Evolutionary conservation across 2,797 vertebrate species (phyloP).

Genomic region (Peromyscus attwateri): DNA sequence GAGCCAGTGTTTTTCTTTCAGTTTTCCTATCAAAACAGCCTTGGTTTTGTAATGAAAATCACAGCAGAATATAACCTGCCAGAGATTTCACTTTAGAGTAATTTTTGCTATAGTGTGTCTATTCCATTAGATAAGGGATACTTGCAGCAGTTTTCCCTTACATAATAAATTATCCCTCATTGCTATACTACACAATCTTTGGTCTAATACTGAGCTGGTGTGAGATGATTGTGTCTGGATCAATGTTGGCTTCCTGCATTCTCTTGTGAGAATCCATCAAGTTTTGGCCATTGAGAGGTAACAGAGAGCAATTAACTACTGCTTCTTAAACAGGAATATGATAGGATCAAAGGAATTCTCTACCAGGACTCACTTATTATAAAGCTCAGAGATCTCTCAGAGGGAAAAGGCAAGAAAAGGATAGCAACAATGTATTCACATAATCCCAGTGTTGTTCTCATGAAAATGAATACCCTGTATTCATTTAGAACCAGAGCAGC

Average conservation of each 20-base stretch:
- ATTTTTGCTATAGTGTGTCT: slow-evolving; percentile 58
- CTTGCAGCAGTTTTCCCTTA: slow-evolving; percentile 63
- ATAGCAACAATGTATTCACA: not conserved
- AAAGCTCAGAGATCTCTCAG: slow-evolving; percentile 35
- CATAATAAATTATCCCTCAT: slow-evolving; percentile 63
- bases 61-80: slow-evolving; percentile 39
- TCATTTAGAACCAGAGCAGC: slow-evolving; percentile 46
- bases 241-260: slow-evolving; percentile 54
- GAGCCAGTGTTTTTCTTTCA: slow-evolving; percentile 56
- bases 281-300: slow-evolving; percentile 35
- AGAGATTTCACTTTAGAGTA: slow-evolving; percentile 64
- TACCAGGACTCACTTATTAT: not conserved
- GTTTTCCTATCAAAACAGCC: slow-evolving; percentile 54
- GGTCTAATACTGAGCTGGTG: slow-evolving; percentile 24
- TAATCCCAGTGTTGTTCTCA: not conserved
- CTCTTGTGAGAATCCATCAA: slow-evolving; percentile 42
- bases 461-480: not conserved
- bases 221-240: slow-evolving; percentile 58
- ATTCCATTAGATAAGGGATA: slow-evolving; percentile 65
- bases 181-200: slow-evolving; percentile 39
- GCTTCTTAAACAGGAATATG: slow-evolving; percentile 37
- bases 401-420: not conserved
- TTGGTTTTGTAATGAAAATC: slow-evolving; percentile 63
- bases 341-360: slow-evolving; percentile 40
- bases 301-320: slow-evolving; percentile 24